Evolutionary conservation across 2,113 vertebrate species (phyloP).

Genomic region (Oncorhynchus mykiss): DNA sequence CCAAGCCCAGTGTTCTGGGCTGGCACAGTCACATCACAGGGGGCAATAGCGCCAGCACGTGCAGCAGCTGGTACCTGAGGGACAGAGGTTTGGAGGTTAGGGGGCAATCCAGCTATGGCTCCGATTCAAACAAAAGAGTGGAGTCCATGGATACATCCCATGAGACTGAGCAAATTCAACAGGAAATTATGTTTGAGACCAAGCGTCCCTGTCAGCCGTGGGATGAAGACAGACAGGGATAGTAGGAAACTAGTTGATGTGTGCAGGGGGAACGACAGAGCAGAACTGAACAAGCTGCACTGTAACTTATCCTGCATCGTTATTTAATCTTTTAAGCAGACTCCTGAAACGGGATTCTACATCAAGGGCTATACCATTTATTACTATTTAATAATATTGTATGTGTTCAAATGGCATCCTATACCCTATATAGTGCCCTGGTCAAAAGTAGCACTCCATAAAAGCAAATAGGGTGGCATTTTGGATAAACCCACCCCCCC

Average conservation of each 20-base stretch:
- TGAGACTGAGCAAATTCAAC: too few relatives aligned
- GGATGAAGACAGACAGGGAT: constrained; percentile 56
- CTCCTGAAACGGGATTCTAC: too few relatives aligned
- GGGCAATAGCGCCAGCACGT: constrained; percentile 94
- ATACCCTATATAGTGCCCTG: too few relatives aligned
- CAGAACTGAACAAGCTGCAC: constrained; percentile 60
- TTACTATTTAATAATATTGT: too few relatives aligned
- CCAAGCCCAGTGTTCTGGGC: constrained; percentile 96
- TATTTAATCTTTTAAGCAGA: too few relatives aligned
- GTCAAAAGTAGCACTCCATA: too few relatives aligned
- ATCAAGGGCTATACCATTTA: too few relatives aligned
- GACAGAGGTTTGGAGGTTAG: background rate
- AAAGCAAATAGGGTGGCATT: too few relatives aligned
- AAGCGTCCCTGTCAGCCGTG: constrained; percentile 56
- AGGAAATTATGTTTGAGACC: constrained; percentile 63
- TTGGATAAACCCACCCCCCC: too few relatives aligned
- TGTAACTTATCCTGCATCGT: constrained; percentile 68
- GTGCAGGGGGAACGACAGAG: constrained; percentile 74
- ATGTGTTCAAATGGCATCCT: too few relatives aligned
- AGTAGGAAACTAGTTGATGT: constrained; percentile 66
- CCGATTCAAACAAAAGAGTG: background rate
- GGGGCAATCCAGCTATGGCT: background rate
- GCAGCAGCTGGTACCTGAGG: constrained; percentile 91
- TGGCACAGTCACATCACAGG: constrained; percentile 91
- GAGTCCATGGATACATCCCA: background rate